Percentiles rank a stretch among this genome's conserved stretches.
phyloP scores from a whole-genome alignment of 2,113 vertebrate species.

The Bagarius yarrelli region DNA sequence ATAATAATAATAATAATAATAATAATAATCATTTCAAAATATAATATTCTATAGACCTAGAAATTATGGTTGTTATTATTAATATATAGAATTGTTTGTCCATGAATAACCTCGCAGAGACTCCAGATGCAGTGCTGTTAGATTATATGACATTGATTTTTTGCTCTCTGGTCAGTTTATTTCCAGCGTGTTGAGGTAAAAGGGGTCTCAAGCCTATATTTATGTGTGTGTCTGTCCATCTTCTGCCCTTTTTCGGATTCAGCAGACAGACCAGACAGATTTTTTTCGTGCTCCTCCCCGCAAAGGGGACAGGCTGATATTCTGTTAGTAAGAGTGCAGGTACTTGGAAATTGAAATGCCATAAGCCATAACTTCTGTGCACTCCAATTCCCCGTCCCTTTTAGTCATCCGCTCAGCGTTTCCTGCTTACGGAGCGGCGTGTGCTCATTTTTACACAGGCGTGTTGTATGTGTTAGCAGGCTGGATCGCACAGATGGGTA shows the following conservation, averaged over 20 bases:
- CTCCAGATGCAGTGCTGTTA: neutral
- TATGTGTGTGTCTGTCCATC: neutral
- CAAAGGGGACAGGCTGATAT: neutral
- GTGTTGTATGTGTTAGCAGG: neutral
- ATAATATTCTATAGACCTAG: too few species aligned
- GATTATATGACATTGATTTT: neutral
- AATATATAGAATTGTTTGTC: neutral
- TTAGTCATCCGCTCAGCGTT: slow-evolving; percentile 1
- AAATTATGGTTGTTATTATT: neutral
- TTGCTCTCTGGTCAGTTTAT: neutral
- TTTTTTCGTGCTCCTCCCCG: neutral
- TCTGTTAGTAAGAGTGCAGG: slow-evolving; percentile 5
- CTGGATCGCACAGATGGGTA: neutral
- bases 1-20: too few species aligned
- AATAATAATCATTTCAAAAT: too few species aligned
- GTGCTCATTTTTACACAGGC: neutral
- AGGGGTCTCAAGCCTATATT: neutral
- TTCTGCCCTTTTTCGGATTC: neutral
- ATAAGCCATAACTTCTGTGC: slow-evolving; percentile 22
- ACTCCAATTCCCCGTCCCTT: slow-evolving; percentile 1
- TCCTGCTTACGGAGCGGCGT: neutral
- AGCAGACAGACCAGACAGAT: neutral
- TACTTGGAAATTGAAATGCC: slow-evolving; percentile 13
- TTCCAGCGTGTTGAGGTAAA: neutral
- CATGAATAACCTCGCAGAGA: neutral